A percentile compares a stretch with the other conserved stretches of the same genome.
Conservation (phyloP, 2,797 vertebrate species). For the Heteromormyrus szaboi region DNA sequence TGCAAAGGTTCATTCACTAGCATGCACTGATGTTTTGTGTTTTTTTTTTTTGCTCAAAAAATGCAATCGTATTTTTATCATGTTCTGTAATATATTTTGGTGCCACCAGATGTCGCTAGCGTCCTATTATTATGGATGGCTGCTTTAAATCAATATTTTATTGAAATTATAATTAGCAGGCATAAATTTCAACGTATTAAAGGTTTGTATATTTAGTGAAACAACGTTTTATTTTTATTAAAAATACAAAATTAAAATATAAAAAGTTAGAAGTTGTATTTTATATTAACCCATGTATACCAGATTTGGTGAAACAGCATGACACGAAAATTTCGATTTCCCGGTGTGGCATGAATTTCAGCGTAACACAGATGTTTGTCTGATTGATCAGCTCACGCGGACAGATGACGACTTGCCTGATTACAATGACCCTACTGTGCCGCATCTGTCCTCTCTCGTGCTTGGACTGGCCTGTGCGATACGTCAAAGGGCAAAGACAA, state of each 20-base stretch:
- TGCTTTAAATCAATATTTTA: not conserved
- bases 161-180: not conserved
- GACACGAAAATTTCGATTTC: not conserved
- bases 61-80: not conserved
- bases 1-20: not conserved
- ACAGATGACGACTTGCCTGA: constrained; percentile 10
- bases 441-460: constrained; percentile 21
- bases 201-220: not conserved
- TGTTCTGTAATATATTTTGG: constrained; percentile 10
- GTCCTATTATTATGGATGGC: not conserved
- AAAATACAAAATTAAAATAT: not conserved
- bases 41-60: not conserved
- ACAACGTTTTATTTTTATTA: not conserved
- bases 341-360: not conserved
- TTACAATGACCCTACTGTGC: constrained; percentile 40
- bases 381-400: not conserved
- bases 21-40: not conserved
- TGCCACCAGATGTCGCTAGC: constrained; percentile 47
- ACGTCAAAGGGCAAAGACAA: constrained; percentile 41
- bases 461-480: constrained; percentile 15
- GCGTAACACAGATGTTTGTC: not conserved
- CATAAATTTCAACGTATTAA: not conserved
- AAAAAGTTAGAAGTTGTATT: not conserved
- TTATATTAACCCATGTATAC: not conserved
- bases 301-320: not conserved